Base-by-base conservation (phyloP, 2,797 vertebrate species). In the Acrocephalus scirpaceus region DNA sequence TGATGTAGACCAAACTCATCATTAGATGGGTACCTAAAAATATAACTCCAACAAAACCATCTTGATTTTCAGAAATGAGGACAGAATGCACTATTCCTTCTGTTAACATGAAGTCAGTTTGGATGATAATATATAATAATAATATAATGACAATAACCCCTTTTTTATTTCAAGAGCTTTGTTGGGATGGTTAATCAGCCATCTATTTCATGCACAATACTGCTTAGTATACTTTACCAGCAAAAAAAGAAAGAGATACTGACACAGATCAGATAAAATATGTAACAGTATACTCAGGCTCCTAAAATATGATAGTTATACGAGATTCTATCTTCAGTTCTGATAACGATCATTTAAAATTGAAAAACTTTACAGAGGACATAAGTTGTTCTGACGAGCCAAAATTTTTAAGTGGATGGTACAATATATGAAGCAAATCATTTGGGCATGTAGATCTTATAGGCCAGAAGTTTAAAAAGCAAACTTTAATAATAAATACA, bases 101-200 rank as follows among this genome's bases (percentile, higher is more conserved):
- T 69, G 11, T 50, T 90, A 83, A 19, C 38, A 75, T 36, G 27
- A 89, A 78, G 20, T 36, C 30, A 48, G 2, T 10, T 75, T 48
- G 48, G 30, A 50, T 58, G 34, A 26, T 58, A 16, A 58, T 58
- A 36, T 36, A 36, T 36, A 36, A 17, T 25, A 58, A 58, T 26
- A 58, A 34, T 34, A 57, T 36, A 83, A 42, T 51, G 34, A 75
- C 0, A 2, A 34, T 30, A 64, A 42, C 11, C 2, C 1, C 5
- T 26, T 84, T 86, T 73, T 79, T 70, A 66, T 66, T 87, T 69
- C 34, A 70, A 79, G 25, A 62, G 7, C 19, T 85, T 56, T 73
- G 8, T 40, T 15, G 25, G 9, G 8, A 6, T 75, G 21, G 7
- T 47, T 73, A 36, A 64, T 57, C 21, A 81, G 7, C 27, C 7